phyloP scores from a whole-genome alignment of 2,113 vertebrate species.

The Strigops habroptila region DNA sequence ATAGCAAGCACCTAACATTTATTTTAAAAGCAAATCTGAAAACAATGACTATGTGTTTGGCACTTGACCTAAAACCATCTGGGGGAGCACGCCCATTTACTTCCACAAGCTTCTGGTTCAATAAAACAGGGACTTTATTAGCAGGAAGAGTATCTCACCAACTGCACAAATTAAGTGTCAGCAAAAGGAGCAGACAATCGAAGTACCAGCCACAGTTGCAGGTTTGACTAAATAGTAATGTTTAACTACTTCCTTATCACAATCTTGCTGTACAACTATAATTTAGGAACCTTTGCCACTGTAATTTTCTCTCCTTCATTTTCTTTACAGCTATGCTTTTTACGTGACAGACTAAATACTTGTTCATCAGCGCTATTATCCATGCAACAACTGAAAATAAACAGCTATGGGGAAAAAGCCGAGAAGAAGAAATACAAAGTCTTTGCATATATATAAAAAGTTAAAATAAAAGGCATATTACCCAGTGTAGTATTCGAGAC shows the following conservation, averaged over 20 bases:
- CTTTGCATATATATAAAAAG: background rate
- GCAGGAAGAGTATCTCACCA: background rate
- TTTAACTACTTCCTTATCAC: constrained; percentile 78
- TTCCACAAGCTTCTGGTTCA: background rate
- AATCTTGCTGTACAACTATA: constrained; percentile 59
- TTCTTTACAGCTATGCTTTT: constrained; percentile 52
- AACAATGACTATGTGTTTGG: background rate
- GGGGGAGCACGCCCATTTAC: background rate
- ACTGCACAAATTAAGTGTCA: constrained; percentile 67
- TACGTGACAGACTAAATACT: constrained; percentile 45
- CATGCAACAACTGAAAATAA: constrained; percentile 53
- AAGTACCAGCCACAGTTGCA: constrained; percentile 46
- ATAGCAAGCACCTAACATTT: background rate
- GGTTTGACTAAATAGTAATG: constrained; percentile 65
- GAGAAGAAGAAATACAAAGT: constrained; percentile 12
- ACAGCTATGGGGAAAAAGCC: background rate
- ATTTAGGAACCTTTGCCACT: constrained; percentile 71
- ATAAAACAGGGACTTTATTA: constrained; percentile 32
- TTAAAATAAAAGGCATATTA: background rate
- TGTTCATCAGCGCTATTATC: constrained; percentile 57
- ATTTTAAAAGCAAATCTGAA: background rate
- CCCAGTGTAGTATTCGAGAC: background rate
- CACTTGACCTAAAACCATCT: background rate
- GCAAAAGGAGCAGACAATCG: constrained; percentile 58
- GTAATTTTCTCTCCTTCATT: constrained; percentile 56